These are phyloP conservation scores for Mimumesa dahlbomi DNA, from an alignment of 2,888 invertebrate genomes.

Conservation along the genomic window DNA sequence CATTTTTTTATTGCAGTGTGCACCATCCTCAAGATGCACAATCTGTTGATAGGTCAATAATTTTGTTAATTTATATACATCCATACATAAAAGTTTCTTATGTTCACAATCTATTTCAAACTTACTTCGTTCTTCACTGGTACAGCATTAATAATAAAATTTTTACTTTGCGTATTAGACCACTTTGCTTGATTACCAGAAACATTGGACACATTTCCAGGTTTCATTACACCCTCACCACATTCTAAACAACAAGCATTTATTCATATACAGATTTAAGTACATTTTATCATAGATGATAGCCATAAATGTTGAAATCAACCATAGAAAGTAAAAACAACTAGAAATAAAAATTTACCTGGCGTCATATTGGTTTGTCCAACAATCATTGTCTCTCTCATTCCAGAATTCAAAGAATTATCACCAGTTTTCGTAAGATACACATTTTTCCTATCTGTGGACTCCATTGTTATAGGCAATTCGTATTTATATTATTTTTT, in stretches of 20 bases:
- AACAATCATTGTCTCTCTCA: slow-evolving; percentile 64
- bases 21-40: slow-evolving; percentile 64
- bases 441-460: slow-evolving; percentile 65
- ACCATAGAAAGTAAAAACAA: too few relatives aligned
- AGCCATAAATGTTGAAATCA: not conserved
- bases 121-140: slow-evolving; percentile 64
- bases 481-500: slow-evolving; percentile 6
- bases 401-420: slow-evolving; percentile 61
- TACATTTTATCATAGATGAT: slow-evolving; percentile 1
- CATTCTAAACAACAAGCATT: slow-evolving; percentile 48
- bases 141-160: slow-evolving; percentile 62
- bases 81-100: not conserved
- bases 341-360: slow-evolving; percentile 56
- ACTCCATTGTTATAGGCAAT: slow-evolving; percentile 51
- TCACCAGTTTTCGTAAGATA: slow-evolving; percentile 60
- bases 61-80: slow-evolving; percentile 1
- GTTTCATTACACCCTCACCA: slow-evolving; percentile 61
- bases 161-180: slow-evolving; percentile 61
- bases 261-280: not conserved
- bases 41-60: slow-evolving; percentile 42
- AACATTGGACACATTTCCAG: slow-evolving; percentile 60
- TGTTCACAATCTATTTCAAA: not conserved
- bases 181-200: slow-evolving; percentile 62
- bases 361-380: slow-evolving; percentile 58
- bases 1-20: slow-evolving; percentile 66